These are phyloP conservation scores for Ochropacha duplaris DNA, from an alignment of 2,888 invertebrate genomes.

Conservation along the genomic window DNA sequence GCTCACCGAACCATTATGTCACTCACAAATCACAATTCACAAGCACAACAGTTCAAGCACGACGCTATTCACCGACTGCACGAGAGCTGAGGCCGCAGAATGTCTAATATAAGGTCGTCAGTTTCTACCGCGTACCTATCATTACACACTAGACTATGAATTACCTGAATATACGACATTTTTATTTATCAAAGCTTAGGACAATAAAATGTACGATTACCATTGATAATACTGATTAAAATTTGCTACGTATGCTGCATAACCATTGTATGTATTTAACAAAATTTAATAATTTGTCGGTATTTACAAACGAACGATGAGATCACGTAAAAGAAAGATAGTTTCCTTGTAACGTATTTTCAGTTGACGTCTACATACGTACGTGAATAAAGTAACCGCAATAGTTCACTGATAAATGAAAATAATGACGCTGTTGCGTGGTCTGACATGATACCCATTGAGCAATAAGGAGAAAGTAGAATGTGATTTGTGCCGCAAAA, in stretches of 20 bases:
- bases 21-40: not conserved
- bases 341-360: not conserved
- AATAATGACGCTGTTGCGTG: not conserved
- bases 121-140: not conserved
- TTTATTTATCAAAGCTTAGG: constrained; percentile 9
- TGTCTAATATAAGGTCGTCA: constrained; percentile 2
- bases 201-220: constrained; percentile 6
- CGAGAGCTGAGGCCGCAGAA: constrained; percentile 1
- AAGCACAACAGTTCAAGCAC: constrained; percentile 10
- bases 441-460: not conserved
- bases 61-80: constrained; percentile 10
- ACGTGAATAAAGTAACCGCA: not conserved
- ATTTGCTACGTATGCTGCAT: not conserved
- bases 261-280: not conserved
- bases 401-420: not conserved
- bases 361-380: not conserved
- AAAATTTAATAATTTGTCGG: not conserved
- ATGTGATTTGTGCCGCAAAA: too few relatives aligned
- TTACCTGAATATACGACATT: not conserved
- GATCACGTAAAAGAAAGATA: not conserved
- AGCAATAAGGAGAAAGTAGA: not conserved
- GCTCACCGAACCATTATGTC: constrained; percentile 14
- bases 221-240: constrained; percentile 3
- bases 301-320: not conserved
- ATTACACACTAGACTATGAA: not conserved